These are phyloP conservation scores for Sebastes itinus DNA, from an alignment of 2,797 vertebrate genomes.

Conservation along the genomic window DNA sequence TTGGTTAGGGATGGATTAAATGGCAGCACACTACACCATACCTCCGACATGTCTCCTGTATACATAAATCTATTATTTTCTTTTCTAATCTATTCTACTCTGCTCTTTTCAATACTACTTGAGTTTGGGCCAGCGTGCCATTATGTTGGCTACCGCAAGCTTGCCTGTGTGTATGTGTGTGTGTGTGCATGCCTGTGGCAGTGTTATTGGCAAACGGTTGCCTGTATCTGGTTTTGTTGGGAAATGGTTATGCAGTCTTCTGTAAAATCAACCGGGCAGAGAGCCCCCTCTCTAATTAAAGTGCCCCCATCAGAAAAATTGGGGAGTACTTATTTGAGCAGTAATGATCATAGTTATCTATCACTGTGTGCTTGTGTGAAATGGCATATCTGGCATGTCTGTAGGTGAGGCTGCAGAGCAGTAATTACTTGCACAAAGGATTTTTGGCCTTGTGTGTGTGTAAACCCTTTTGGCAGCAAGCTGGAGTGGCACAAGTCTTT, in stretches of 20 bases:
- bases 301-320: not conserved
- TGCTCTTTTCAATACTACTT: not conserved
- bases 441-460: not conserved
- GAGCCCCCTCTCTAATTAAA: conserved; percentile 17
- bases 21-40: not conserved
- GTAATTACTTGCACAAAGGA: not conserved
- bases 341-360: not conserved
- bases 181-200: not conserved
- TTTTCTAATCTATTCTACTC: not conserved
- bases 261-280: not conserved
- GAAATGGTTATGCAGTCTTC: not conserved
- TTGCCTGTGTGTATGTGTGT: not conserved
- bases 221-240: not conserved
- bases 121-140: not conserved
- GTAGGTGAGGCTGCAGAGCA: not conserved
- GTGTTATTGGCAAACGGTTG: not conserved
- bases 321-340: not conserved
- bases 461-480: not conserved
- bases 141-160: not conserved
- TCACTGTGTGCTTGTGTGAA: conserved; percentile 8
- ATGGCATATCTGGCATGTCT: not conserved
- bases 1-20: not conserved
- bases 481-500: not conserved
- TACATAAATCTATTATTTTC: too few species aligned
- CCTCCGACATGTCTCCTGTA: not conserved